phyloP scores from a whole-genome alignment of 1,140 invertebrate species.

The Cecropterus lyciades region DNA sequence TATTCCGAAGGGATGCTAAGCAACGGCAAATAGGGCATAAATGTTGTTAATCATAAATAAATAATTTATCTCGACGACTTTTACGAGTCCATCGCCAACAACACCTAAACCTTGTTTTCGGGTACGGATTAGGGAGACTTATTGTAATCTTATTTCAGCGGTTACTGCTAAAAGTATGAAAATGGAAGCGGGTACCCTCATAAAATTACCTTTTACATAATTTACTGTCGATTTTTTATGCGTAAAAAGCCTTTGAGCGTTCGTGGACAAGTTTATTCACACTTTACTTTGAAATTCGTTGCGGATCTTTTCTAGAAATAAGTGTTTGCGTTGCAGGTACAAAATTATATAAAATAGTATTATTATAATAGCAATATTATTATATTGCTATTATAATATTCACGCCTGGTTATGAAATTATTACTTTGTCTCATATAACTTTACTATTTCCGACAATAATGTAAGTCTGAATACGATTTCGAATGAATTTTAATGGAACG shows the following conservation, averaged over 20 bases:
- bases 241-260: neutral
- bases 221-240: neutral
- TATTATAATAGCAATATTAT: too few species aligned
- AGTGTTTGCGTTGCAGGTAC: neutral
- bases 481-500: constrained; percentile 19
- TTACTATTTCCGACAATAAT: neutral
- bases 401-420: too few species aligned
- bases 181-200: constrained; percentile 1
- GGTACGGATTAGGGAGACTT: neutral
- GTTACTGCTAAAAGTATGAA: neutral
- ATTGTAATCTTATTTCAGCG: neutral
- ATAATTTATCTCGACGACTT: neutral
- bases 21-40: too few species aligned
- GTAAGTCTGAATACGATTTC: constrained; percentile 13
- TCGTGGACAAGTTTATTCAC: neutral
- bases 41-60: too few species aligned
- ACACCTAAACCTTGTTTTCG: neutral
- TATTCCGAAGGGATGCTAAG: too few species aligned
- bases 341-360: neutral
- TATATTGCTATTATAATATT: too few species aligned
- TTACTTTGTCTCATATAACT: too few species aligned
- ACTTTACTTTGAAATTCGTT: neutral
- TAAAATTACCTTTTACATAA: constrained; percentile 5
- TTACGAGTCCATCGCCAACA: constrained; percentile 17
- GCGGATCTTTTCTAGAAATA: neutral